Evolutionary conservation across 2,113 vertebrate genomes (phyloP), one percentile per base, ranked within the genome.

Genomic region (Campylorhamphus procurvoides): DNA sequence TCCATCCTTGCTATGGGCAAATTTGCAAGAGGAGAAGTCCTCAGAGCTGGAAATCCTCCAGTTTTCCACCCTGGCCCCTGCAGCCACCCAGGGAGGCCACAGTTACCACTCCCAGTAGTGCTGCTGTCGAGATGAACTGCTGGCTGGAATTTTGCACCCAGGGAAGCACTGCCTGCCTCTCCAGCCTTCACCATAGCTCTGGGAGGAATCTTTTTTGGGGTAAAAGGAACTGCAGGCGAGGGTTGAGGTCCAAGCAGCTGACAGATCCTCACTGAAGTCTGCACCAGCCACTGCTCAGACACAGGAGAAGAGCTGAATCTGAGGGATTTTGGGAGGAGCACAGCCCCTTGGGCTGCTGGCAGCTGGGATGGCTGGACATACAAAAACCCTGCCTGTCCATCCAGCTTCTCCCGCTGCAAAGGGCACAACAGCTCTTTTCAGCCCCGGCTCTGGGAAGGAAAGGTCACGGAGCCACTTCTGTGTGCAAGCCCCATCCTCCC

Each of bases 371-470:
- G 46, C 53, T 3, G 25, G 69, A 31, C 1, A 1, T 3, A 37
- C 23, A 56, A 63, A 88, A 46, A 33, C 68, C 40, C 69, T 42
- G 74, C 37, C 67, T 73, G 75, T 76, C 40, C 12, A 10, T 25
- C 66, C 62, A 20, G 75, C 81, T 87, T 74, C 9, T 14, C 55
- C 77, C 1, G 0, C 67, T 56, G 72, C 82, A 69, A 46, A 64
- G 42, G 90, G 39, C 88, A 95, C 95, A 94, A 93, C 8, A 0
- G 63, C 52, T 64, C 60, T 79, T 94, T 95, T 94, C 92, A 94
- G 78, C 60, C 33, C 20, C 0, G 0, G 49, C 39, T 89, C 78
- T 0, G 3, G 50, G 40, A 90, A 66, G 59, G 84, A 95, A 96
- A 94, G 91, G 91, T 75, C 94, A 95, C 68, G 72, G 46, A 92